A percentile compares a stretch with the other conserved stretches of the same genome.
Conservation (phyloP, 2,113 vertebrate species). For the Lasiurus borealis region DNA sequence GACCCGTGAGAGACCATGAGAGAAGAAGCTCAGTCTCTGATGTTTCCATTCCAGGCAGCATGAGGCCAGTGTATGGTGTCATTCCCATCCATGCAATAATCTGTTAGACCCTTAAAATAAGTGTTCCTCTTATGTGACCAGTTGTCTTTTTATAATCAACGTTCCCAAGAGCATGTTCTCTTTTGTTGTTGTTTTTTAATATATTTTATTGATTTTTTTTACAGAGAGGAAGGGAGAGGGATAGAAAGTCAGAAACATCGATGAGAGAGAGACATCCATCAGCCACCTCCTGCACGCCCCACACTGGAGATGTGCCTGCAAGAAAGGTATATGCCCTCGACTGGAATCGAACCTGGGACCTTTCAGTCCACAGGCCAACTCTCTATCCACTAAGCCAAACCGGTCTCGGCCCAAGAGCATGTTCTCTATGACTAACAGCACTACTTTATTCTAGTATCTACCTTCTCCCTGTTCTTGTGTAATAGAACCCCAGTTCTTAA, state of each 20-base stretch:
- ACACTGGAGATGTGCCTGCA: too few species aligned
- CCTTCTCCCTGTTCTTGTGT: not conserved
- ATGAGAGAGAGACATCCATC: too few species aligned
- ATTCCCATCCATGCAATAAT: not conserved
- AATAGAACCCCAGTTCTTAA: not conserved
- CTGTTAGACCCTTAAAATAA: not conserved
- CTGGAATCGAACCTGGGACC: too few species aligned
- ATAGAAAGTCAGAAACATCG: too few species aligned
- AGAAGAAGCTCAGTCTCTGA: not conserved
- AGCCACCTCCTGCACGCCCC: too few species aligned
- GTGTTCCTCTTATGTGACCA: not conserved
- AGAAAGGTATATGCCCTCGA: too few species aligned
- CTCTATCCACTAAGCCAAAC: too few species aligned
- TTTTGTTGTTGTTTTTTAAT: too few species aligned
- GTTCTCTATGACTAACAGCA: not conserved
- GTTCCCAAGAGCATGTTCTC: not conserved
- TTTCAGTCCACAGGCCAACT: too few species aligned
- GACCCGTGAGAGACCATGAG: not conserved
- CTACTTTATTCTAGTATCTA: not conserved
- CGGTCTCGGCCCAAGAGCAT: too few species aligned
- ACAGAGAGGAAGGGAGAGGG: too few species aligned
- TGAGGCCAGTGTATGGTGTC: not conserved
- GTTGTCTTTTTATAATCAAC: not conserved
- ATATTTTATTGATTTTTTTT: too few species aligned
- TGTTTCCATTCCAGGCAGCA: not conserved